These are phyloP conservation scores for Caenorhabditis afra DNA, from an alignment of 2,888 invertebrate genomes.

Conservation along the genomic window DNA sequence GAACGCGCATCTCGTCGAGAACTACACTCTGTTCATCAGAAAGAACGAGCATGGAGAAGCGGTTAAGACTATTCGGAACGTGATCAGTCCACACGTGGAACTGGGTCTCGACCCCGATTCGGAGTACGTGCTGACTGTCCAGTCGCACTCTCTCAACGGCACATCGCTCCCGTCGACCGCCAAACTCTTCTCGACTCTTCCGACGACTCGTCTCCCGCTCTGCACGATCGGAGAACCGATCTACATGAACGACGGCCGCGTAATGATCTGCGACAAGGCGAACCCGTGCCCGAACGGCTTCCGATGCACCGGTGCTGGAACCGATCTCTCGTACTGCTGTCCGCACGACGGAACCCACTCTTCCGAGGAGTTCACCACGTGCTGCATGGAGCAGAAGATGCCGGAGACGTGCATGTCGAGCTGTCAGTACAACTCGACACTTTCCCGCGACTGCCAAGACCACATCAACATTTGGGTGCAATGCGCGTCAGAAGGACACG, in stretches of 20 bases:
- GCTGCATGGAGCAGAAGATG: slow-evolving; percentile 67
- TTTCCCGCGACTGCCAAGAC: slow-evolving; percentile 45
- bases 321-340: slow-evolving; percentile 65
- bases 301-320: slow-evolving; percentile 54
- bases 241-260: slow-evolving; percentile 52
- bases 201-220: slow-evolving; percentile 48
- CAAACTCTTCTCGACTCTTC: slow-evolving; percentile 65
- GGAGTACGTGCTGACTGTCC: slow-evolving; percentile 65
- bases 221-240: slow-evolving; percentile 69
- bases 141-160: slow-evolving; percentile 63
- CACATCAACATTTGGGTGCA: slow-evolving; percentile 67
- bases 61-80: slow-evolving; percentile 59
- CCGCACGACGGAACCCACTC: slow-evolving; percentile 55
- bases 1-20: slow-evolving; percentile 69
- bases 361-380: slow-evolving; percentile 59
- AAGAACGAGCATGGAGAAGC: slow-evolving; percentile 67
- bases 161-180: slow-evolving; percentile 69
- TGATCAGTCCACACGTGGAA: slow-evolving; percentile 64
- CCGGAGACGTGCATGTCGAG: slow-evolving; percentile 51
- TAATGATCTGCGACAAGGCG: slow-evolving; percentile 46
- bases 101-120: slow-evolving; percentile 67
- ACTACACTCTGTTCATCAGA: slow-evolving; percentile 69
- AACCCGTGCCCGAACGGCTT: slow-evolving; percentile 58
- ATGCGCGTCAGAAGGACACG: slow-evolving; percentile 72
- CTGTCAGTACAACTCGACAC: slow-evolving; percentile 66